These are phyloP conservation scores for Brevimyrus niger DNA, from an alignment of 2,113 vertebrate species.

Conservation along the genomic window DNA sequence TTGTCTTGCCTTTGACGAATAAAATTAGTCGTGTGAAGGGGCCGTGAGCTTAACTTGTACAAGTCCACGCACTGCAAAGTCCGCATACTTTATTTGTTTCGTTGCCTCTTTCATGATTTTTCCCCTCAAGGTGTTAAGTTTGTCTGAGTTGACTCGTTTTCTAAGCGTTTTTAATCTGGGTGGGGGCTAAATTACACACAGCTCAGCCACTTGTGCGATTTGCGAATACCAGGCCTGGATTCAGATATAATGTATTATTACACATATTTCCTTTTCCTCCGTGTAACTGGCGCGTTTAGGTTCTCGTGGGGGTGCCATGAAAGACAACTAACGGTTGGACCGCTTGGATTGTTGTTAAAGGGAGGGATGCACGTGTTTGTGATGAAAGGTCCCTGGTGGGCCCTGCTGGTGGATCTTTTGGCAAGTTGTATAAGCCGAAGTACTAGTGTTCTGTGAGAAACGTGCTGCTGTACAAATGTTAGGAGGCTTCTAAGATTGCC, in stretches of 20 bases:
- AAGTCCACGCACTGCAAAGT: not conserved
- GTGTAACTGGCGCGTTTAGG: not conserved
- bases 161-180: not conserved
- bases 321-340: not conserved
- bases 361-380: not conserved
- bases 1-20: not conserved
- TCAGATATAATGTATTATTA: not conserved
- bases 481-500: not conserved
- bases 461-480: not conserved
- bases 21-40: not conserved
- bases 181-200: not conserved
- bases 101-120: not conserved
- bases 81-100: not conserved
- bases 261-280: not conserved
- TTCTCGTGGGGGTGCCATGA: not conserved
- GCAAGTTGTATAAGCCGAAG: not conserved
- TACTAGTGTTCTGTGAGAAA: not conserved
- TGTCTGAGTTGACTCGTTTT: not conserved
- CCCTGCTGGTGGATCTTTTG: not conserved
- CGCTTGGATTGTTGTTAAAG: not conserved
- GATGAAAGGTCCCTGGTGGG: not conserved
- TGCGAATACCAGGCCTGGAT: not conserved
- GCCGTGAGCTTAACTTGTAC: not conserved
- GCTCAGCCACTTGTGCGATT: not conserved
- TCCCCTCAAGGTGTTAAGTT: not conserved